phyloP scores from a whole-genome alignment of 2,888 invertebrate genomes.

The Eugnorisma glareosa region DNA sequence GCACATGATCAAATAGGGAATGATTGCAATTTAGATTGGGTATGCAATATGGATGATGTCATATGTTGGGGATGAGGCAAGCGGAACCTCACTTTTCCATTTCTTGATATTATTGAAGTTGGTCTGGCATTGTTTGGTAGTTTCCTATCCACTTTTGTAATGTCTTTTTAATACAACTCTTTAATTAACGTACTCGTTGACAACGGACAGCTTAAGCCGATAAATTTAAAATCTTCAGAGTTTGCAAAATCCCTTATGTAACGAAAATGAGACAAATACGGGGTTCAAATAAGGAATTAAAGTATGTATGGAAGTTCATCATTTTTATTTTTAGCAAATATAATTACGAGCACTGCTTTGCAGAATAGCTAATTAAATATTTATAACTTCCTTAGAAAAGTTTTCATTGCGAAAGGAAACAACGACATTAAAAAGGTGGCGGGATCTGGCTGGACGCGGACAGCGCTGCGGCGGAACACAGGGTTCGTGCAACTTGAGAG shows the following conservation, averaged over 20 bases:
- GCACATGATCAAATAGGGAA: conserved; percentile 15
- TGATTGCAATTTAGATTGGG: background rate
- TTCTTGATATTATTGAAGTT: background rate
- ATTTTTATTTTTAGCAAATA: background rate
- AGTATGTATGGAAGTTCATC: background rate
- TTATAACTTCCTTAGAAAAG: background rate
- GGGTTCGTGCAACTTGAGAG: background rate
- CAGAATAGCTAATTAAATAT: background rate
- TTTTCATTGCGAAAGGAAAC: background rate
- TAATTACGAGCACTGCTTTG: background rate
- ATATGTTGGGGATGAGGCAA: background rate
- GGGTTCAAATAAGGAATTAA: background rate
- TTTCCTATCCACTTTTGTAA: background rate
- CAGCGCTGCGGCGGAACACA: too few relatives aligned
- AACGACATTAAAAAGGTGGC: background rate
- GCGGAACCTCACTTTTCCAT: background rate
- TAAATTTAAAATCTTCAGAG: background rate
- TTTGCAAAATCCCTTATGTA: background rate
- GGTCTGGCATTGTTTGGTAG: background rate
- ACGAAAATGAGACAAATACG: background rate
- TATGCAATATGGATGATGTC: conserved; percentile 3
- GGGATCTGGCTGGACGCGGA: background rate
- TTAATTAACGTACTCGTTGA: background rate
- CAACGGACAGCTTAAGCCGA: background rate
- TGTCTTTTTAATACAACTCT: too few relatives aligned